These are phyloP conservation scores for Cyanistes caeruleus DNA, from an alignment of 2,113 vertebrate genomes.

Conservation along the genomic window DNA sequence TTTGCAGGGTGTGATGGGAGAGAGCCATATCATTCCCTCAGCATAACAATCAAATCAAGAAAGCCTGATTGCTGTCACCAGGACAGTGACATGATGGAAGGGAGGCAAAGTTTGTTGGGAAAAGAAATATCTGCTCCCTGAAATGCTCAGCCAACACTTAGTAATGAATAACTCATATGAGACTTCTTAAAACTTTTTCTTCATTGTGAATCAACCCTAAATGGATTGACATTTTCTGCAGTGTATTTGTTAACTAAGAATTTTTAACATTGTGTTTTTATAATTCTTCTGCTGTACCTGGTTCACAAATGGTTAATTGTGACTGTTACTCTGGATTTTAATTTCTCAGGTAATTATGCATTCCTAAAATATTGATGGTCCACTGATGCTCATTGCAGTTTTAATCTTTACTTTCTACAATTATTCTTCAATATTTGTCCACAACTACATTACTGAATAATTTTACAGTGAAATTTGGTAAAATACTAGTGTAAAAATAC, in stretches of 20 bases:
- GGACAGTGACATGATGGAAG: neutral
- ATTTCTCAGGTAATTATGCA: neutral
- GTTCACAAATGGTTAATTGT: neutral
- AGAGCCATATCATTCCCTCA: neutral
- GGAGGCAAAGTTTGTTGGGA: neutral
- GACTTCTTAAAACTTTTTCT: neutral
- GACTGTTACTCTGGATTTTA: neutral
- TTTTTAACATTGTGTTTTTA: neutral
- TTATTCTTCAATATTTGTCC: neutral
- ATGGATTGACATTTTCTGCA: neutral
- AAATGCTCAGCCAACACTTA: neutral
- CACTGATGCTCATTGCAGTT: neutral
- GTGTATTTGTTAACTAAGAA: neutral
- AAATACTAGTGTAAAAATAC: neutral
- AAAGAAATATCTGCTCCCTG: neutral
- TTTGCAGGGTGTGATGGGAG: neutral
- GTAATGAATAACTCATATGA: neutral
- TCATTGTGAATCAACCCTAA: neutral
- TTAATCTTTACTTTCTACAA: neutral
- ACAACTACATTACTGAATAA: neutral
- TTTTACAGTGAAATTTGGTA: neutral
- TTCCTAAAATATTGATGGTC: neutral
- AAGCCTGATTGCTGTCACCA: neutral
- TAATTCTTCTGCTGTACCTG: neutral
- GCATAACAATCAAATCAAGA: neutral